Conservation (phyloP, 2,888 invertebrate species). For the Limnephilus auricula region DNA sequence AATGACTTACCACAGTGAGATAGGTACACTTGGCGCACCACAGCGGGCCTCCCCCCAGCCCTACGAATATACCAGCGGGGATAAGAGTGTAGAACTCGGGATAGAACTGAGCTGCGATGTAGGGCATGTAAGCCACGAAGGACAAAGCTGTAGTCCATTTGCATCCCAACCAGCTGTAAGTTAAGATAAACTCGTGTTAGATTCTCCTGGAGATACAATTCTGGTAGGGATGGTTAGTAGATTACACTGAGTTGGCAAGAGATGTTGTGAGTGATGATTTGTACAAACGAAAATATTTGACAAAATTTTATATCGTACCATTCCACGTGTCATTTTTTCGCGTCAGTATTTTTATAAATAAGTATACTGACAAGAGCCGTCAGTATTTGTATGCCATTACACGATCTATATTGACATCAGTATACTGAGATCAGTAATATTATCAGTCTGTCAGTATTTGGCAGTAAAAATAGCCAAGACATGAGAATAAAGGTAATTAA, state of each 20-base stretch:
- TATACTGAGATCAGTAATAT: too few relatives aligned
- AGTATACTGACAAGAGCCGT: too few relatives aligned
- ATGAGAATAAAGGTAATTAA: too few relatives aligned
- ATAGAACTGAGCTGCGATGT: slow-evolving; percentile 83
- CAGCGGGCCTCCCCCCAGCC: slow-evolving; percentile 81
- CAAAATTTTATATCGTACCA: too few relatives aligned
- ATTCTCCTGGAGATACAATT: neutral
- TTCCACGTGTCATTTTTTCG: too few relatives aligned
- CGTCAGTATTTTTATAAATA: too few relatives aligned
- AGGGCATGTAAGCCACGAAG: slow-evolving; percentile 82
- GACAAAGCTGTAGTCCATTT: slow-evolving; percentile 83
- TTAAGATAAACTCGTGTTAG: neutral
- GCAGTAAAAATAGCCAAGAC: too few relatives aligned
- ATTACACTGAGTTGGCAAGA: neutral
- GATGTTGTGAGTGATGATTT: neutral
- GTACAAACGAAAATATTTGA: neutral
- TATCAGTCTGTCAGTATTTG: too few relatives aligned
- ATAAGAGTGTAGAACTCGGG: slow-evolving; percentile 81
- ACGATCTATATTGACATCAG: too few relatives aligned
- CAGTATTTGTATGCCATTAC: too few relatives aligned
- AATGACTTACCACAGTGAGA: slow-evolving; percentile 78
- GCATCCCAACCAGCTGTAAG: slow-evolving; percentile 80
- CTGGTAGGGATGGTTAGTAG: neutral
- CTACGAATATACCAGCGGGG: slow-evolving; percentile 81
- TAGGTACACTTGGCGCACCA: slow-evolving; percentile 87